These are phyloP conservation scores for Xanthorhoe designata DNA, from an alignment of 2,888 invertebrate genomes.

Conservation along the genomic window DNA sequence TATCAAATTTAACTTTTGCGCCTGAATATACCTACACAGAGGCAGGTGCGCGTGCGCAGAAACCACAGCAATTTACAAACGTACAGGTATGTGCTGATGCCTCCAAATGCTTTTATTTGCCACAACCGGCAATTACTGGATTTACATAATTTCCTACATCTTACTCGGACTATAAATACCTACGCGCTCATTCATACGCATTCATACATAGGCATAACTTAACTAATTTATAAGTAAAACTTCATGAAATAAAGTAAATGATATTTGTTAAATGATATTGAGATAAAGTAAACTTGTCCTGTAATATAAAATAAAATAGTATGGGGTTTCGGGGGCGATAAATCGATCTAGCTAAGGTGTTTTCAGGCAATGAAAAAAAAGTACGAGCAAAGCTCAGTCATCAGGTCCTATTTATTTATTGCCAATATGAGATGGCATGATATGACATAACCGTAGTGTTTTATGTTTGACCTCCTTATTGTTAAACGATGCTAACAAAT, in stretches of 20 bases:
- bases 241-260: too few relatives aligned
- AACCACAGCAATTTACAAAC: slow-evolving; percentile 40
- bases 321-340: too few relatives aligned
- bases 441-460: neutral
- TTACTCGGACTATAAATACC: slow-evolving; percentile 1
- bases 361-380: too few relatives aligned
- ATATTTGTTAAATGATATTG: too few relatives aligned
- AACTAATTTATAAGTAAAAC: too few relatives aligned
- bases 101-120: slow-evolving; percentile 22
- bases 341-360: too few relatives aligned
- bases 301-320: too few relatives aligned
- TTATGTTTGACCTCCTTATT: slow-evolving; percentile 3
- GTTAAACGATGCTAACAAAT: slow-evolving; percentile 5
- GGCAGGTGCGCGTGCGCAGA: slow-evolving; percentile 47
- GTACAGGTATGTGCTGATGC: slow-evolving; percentile 28
- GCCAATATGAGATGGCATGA: too few relatives aligned
- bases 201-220: neutral
- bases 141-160: slow-evolving; percentile 22
- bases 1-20: slow-evolving; percentile 7
- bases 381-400: too few relatives aligned
- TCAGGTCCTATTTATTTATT: too few relatives aligned
- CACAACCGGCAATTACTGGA: slow-evolving; percentile 17
- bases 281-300: neutral
- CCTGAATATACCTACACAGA: slow-evolving; percentile 18
- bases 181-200: neutral